Evolutionary conservation across 2,113 vertebrate species (phyloP).

Genomic region (Hystrix brachyura): DNA sequence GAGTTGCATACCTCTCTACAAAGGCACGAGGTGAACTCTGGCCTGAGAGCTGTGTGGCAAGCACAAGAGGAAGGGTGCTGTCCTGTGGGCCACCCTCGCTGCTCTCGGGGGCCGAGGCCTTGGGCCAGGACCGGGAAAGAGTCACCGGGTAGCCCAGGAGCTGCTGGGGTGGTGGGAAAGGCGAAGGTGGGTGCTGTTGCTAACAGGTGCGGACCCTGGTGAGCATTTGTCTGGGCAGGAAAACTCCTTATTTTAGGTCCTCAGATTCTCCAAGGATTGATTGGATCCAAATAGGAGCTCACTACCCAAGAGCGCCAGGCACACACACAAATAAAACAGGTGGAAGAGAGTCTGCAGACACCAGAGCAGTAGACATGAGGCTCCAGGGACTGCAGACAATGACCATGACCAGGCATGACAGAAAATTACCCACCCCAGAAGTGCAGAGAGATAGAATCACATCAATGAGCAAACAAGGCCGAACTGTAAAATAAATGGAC

Average conservation of each 20-base stretch:
- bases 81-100: background rate
- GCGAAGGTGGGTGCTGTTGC: background rate
- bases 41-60: background rate
- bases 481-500: background rate
- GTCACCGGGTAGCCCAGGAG: background rate
- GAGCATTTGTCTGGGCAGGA: background rate
- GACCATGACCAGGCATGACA: background rate
- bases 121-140: background rate
- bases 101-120: background rate
- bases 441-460: background rate
- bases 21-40: background rate
- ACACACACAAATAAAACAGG: background rate
- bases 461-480: background rate
- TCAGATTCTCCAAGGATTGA: background rate
- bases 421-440: background rate
- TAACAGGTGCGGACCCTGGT: background rate
- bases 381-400: background rate
- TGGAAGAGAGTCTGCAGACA: background rate
- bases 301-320: background rate
- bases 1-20: background rate
- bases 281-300: background rate
- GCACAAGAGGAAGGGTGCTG: background rate
- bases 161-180: background rate
- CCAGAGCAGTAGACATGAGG: background rate
- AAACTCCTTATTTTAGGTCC: background rate